phyloP scores from a whole-genome alignment of 2,888 invertebrate genomes.

The Agriopis aurantiaria region DNA sequence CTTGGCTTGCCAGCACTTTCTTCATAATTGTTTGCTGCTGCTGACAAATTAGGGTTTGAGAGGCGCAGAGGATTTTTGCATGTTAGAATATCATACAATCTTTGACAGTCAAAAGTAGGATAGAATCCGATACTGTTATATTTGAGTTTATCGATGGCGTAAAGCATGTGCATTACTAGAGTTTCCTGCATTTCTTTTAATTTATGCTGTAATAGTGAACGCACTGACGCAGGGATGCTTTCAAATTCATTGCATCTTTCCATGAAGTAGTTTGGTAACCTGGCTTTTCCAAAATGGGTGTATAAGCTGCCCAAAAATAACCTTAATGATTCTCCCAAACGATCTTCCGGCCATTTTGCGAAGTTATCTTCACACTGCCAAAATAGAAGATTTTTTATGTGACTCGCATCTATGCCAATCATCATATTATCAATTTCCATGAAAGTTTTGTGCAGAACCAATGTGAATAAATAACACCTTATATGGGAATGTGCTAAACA shows the following conservation, averaged over 20 bases:
- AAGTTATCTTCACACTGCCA: conserved; percentile 92
- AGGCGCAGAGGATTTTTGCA: conserved; percentile 83
- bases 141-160: conserved; percentile 89
- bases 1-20: conserved; percentile 73
- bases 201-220: conserved; percentile 88
- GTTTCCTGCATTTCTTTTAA: conserved; percentile 90
- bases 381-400: conserved; percentile 91
- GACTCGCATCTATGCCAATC: conserved; percentile 89
- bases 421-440: conserved; percentile 88
- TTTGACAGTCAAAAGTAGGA: conserved; percentile 87
- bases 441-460: conserved; percentile 90
- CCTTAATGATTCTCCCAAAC: conserved; percentile 89
- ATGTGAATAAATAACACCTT: conserved; percentile 89
- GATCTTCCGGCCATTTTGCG: conserved; percentile 90
- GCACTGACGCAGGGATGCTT: conserved; percentile 88
- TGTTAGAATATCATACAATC: conserved; percentile 87
- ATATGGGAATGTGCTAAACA: conserved; percentile 90
- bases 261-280: conserved; percentile 91
- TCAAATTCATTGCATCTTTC: conserved; percentile 90
- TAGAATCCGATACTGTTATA: conserved; percentile 88
- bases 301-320: conserved; percentile 88
- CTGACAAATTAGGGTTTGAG: conserved; percentile 76
- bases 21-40: conserved; percentile 48
- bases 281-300: conserved; percentile 86
- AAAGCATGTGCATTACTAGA: conserved; percentile 90